Base-by-base conservation (phyloP, 2,888 invertebrate genomes). In the Leptopilina drosophilae region DNA sequence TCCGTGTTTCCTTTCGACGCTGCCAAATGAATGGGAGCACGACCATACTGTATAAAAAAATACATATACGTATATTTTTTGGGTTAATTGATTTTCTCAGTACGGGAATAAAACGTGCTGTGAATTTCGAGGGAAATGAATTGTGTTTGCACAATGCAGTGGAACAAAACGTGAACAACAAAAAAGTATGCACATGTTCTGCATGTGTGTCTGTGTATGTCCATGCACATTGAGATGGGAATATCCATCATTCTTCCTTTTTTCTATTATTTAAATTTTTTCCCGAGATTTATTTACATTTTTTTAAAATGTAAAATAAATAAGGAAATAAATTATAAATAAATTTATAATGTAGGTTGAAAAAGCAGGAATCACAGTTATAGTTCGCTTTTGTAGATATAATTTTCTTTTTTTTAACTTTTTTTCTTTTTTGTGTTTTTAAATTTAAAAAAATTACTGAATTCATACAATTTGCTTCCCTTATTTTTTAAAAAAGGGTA, bases 1-100 rank as follows among this genome's bases (percentile, higher is more conserved):
- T 95, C 95, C 26, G 94, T 94, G 88, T 95, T 95, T 64, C 95
- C 95, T 80, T 95, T 92, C 76, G 95, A 95, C 0, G 95, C 95
- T 12, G 95, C 95, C 95, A 95, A 95, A 89, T 96, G 95, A 83
- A 95, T 94, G 12, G 95, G 95, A 9, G 95, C 95, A 79, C 95
- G 92, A 26, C 95, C 95, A 89, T 95, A 95, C 95, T 95, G 92
- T 0, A 89, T 90, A 59, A 82, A 64, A 73, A 78, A 78, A 11
- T 11, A 49, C 56, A 73, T 73, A 33, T 56, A 59, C 33, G 33
- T 33, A 33, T 33, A 33, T 33, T 33, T 67, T 42, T 56, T 26
- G 20, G n/a, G 15, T 15, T 46, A 53, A 62, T 76, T 62, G 62
- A 40, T 76, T 62, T 56, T 20, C 33, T 20, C 62, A 62, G 62